Conservation (phyloP, 2,888 invertebrate species). For the Zaprionus bogoriensis region DNA sequence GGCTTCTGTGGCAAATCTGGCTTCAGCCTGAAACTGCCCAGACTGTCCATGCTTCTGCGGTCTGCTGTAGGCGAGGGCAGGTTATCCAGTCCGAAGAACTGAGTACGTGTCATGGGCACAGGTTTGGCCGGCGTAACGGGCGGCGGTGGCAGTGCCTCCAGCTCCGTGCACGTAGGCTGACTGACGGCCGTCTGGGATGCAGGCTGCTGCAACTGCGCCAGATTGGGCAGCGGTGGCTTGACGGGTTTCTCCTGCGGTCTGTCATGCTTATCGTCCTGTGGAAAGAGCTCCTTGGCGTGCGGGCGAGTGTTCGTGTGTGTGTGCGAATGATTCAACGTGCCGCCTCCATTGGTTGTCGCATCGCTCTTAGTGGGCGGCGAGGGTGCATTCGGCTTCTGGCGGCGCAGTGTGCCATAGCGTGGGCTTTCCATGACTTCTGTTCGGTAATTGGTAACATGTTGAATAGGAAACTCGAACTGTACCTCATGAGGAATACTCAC, state of each 20-base stretch:
- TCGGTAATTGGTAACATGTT: background rate
- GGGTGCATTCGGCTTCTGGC: slow-evolving; percentile 77
- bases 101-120: slow-evolving; percentile 80
- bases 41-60: slow-evolving; percentile 78
- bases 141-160: slow-evolving; percentile 62
- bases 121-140: slow-evolving; percentile 74
- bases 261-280: slow-evolving; percentile 45
- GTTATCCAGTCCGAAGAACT: slow-evolving; percentile 79
- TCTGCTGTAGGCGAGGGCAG: slow-evolving; percentile 78
- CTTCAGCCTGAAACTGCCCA: slow-evolving; percentile 73
- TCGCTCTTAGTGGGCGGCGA: slow-evolving; percentile 73
- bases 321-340: slow-evolving; percentile 26
- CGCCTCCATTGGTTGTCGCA: slow-evolving; percentile 47
- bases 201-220: slow-evolving; percentile 62
- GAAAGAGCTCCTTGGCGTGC: slow-evolving; percentile 77
- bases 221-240: slow-evolving; percentile 78
- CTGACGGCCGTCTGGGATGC: slow-evolving; percentile 10
- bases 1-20: slow-evolving; percentile 86
- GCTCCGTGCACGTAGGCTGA: slow-evolving; percentile 39
- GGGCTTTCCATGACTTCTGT: slow-evolving; percentile 79
- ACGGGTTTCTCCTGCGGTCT: slow-evolving; percentile 68
- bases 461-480: background rate
- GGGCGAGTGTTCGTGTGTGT: slow-evolving; percentile 43
- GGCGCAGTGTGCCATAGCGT: slow-evolving; percentile 77
- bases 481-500: slow-evolving; percentile 49